Evolutionary conservation across 2,113 vertebrate species (phyloP), one percentile per base, ranked within the genome.

Genomic region (Lota lota): DNA sequence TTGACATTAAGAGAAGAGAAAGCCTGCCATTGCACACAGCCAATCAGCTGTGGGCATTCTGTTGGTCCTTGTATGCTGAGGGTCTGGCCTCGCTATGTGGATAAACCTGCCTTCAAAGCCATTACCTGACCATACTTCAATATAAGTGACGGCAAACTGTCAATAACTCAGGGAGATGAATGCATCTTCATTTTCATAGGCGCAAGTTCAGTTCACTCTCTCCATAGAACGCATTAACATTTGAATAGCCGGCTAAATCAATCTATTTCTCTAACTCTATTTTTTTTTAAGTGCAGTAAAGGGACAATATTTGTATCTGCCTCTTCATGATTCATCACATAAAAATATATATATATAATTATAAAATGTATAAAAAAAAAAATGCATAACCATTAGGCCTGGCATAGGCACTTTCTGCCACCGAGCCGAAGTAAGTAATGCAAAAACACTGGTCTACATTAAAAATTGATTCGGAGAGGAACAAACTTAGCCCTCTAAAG

Each of bases 381-480:
- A 77, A 71, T 68, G 83, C 85, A 87, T 80, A 88, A 79, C 88
- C 81, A 89, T 90, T 91, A 87, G 79, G 74, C 79, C 86, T 71
- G 78, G 81, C 86, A 81, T 66, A 50, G 74, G 71, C 73, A 80
- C 76, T 80, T 83, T 84, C 79, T 50, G 59, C 78, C 79, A 76
- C 75, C 72, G 21, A 40, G 79, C 71, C 82, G 28, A 73, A 81
- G 74, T 33, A 33, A 90, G 86, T 84, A 81, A 88, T 80, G 81
- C 79, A 80, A 82, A 80, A 89, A 90, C 82, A 83, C 84, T 88
- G 82, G 83, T 76, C 78, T 63, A 63, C 85, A 88, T 91, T 90
- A 92, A 90, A 92, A 90, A 89, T 90, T 80, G 83, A 91, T 89
- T 88, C 77, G 69, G 68, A 82, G 79, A 80, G 74, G 82, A 82